A percentile compares a stretch with the other conserved stretches of the same genome.
phyloP scores from a whole-genome alignment of 23 tunicate genomes.

The Diplosoma virens region DNA sequence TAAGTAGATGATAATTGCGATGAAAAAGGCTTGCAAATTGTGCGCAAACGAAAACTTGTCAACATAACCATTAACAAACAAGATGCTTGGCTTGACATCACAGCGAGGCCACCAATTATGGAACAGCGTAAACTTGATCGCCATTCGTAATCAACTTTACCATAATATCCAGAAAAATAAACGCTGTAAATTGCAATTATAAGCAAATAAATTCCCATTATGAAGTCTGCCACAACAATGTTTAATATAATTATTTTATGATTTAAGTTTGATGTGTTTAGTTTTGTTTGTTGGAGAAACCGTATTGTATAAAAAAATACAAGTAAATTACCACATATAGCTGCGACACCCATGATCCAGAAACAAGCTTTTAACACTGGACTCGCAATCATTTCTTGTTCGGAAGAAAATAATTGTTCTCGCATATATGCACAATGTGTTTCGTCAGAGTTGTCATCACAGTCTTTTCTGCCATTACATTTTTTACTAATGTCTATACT shows the following conservation, averaged over 20 bases:
- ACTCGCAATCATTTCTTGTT: conserved; percentile 8
- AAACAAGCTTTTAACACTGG: not conserved
- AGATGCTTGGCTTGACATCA: conserved; percentile 32
- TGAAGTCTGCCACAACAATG: conserved; percentile 27
- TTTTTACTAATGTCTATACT: conserved; percentile 5
- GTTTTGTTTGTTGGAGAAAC: not conserved
- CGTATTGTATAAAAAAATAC: not conserved
- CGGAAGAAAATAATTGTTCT: not conserved
- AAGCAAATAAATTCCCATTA: conserved; percentile 54
- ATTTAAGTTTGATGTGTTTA: not conserved
- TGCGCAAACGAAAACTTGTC: not conserved
- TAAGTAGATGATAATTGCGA: not conserved
- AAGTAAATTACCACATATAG: conserved; percentile 12
- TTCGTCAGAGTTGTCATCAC: conserved; percentile 26
- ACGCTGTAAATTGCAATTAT: conserved; percentile 4
- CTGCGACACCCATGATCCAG: not conserved
- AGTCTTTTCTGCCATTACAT: conserved; percentile 1
- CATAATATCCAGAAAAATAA: conserved; percentile 11
- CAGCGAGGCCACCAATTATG: not conserved
- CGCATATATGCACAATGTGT: not conserved
- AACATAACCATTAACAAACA: conserved; percentile 11
- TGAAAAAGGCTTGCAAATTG: not conserved
- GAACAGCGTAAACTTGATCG: conserved; percentile 13
- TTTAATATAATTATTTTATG: conserved; percentile 14
- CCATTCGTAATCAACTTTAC: conserved; percentile 29